Conservation (phyloP, 2,797 vertebrate species). For the Sebastes matsubarae region DNA sequence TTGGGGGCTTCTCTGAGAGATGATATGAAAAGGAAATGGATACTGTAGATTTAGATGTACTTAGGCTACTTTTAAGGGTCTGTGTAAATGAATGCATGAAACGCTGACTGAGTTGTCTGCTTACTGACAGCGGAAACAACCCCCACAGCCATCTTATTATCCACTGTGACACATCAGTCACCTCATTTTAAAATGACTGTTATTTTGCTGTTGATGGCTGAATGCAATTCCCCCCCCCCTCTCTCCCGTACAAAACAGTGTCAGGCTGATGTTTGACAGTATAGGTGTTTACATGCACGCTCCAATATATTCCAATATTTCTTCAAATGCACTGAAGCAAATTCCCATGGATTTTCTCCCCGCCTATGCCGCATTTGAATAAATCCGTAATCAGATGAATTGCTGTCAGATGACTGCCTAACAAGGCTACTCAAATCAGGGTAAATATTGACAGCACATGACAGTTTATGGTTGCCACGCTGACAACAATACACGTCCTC, state of each 20-base stretch:
- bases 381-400: conserved; percentile 50
- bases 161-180: conserved; percentile 55
- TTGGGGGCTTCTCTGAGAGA: conserved; percentile 47
- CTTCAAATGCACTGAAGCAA: conserved; percentile 4
- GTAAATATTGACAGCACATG: conserved; percentile 56
- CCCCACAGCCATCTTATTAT: conserved; percentile 44
- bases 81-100: conserved; percentile 47
- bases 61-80: conserved; percentile 45
- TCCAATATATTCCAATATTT: conserved; percentile 9
- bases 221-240: not conserved
- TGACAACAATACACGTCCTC: conserved; percentile 45
- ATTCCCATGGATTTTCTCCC: conserved; percentile 24
- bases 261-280: conserved; percentile 27
- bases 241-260: conserved; percentile 6
- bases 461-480: conserved; percentile 35
- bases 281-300: conserved; percentile 29
- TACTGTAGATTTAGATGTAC: conserved; percentile 60
- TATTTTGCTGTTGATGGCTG: conserved; percentile 49
- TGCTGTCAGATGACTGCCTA: conserved; percentile 54
- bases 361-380: conserved; percentile 43
- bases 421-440: conserved; percentile 51
- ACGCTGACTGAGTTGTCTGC: conserved; percentile 49
- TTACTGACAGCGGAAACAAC: conserved; percentile 26
- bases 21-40: conserved; percentile 53
- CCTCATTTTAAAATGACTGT: conserved; percentile 51